Percentiles rank a stretch among this genome's conserved stretches.
Conservation (phyloP, 2,797 vertebrate genomes). For the Sebastolobus alascanus region DNA sequence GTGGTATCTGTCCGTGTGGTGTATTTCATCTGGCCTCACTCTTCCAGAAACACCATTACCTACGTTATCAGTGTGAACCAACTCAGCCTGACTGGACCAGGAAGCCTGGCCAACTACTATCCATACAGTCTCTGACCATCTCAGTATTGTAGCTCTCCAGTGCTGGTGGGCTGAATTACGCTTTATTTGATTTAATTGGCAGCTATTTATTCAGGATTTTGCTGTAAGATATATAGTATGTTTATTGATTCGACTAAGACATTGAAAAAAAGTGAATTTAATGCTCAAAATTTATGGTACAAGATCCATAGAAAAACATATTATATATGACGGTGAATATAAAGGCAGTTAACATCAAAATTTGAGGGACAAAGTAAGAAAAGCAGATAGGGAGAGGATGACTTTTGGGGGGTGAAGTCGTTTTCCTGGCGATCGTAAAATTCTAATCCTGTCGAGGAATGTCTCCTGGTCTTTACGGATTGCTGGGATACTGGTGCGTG, state of each 20-base stretch:
- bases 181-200: slow-evolving; percentile 43
- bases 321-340: background rate
- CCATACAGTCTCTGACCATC: slow-evolving; percentile 57
- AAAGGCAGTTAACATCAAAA: slow-evolving; percentile 34
- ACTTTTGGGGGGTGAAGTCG: slow-evolving; percentile 74
- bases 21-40: slow-evolving; percentile 93
- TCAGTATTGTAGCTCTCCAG: slow-evolving; percentile 40
- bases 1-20: slow-evolving; percentile 90
- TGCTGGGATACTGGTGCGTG: slow-evolving; percentile 86
- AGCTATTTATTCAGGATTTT: slow-evolving; percentile 38
- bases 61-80: slow-evolving; percentile 89
- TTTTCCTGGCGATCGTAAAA: slow-evolving; percentile 83
- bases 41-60: slow-evolving; percentile 94
- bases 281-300: background rate
- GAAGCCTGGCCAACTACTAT: slow-evolving; percentile 76
- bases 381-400: slow-evolving; percentile 63
- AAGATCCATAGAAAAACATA: background rate
- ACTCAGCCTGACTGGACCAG: slow-evolving; percentile 87
- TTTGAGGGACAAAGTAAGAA: slow-evolving; percentile 54
- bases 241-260: background rate
- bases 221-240: background rate
- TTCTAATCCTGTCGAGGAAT: slow-evolving; percentile 86
- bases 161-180: slow-evolving; percentile 31
- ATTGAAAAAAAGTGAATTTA: background rate
- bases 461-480: slow-evolving; percentile 85